These are phyloP conservation scores for Tipula vernalis DNA, from an alignment of 2,888 invertebrate genomes.

Conservation along the genomic window DNA sequence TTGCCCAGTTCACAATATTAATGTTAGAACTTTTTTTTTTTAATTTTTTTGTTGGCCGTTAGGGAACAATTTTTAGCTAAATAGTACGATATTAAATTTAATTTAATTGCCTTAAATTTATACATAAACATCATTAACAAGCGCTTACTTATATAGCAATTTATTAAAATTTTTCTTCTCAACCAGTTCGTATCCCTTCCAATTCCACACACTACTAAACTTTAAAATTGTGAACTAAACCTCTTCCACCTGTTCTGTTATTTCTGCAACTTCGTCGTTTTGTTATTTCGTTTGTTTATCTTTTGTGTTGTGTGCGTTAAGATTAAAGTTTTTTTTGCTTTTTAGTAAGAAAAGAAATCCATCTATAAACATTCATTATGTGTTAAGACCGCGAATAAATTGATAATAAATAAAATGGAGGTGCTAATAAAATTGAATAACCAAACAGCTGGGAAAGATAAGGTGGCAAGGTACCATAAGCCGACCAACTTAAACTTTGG, in stretches of 20 bases:
- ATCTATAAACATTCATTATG: neutral
- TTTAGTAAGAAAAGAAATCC: neutral
- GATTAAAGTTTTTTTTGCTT: neutral
- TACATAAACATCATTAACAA: too few relatives aligned
- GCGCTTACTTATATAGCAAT: too few relatives aligned
- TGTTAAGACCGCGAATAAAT: neutral
- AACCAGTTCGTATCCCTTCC: neutral
- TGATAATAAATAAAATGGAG: conserved; percentile 25
- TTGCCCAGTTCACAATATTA: neutral
- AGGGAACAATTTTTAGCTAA: too few relatives aligned
- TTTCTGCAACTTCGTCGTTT: neutral
- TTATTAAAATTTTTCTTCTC: too few relatives aligned
- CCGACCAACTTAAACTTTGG: neutral
- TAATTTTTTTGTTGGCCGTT: neutral
- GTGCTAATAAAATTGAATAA: conserved; percentile 30
- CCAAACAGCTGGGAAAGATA: conserved; percentile 32
- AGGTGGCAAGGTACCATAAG: conserved; percentile 27
- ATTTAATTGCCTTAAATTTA: too few relatives aligned
- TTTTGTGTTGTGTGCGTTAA: neutral
- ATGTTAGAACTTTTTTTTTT: neutral
- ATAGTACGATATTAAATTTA: too few relatives aligned
- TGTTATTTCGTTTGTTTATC: neutral
- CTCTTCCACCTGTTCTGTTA: neutral
- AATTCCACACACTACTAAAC: neutral
- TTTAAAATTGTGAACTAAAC: neutral